These are phyloP conservation scores for Diabrotica undecimpunctata DNA, from an alignment of 1,140 invertebrate genomes.

Conservation along the genomic window DNA sequence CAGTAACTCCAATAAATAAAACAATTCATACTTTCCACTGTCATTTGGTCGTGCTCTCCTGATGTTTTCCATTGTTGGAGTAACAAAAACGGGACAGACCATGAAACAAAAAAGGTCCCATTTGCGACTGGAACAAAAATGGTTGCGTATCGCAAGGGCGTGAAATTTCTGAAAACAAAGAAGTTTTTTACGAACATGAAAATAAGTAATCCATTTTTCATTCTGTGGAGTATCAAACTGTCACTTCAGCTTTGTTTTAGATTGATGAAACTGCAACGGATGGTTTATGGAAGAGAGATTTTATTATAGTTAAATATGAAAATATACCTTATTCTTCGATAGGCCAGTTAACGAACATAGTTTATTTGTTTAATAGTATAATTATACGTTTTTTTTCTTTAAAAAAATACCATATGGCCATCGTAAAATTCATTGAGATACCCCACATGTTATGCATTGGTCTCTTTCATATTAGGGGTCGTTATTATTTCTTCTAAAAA, in stretches of 20 bases:
- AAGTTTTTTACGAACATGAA: conserved; percentile 10
- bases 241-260: conserved; percentile 17
- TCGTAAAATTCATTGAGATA: no score
- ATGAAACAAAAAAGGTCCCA: not conserved
- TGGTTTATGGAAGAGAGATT: conserved; percentile 7
- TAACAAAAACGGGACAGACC: not conserved
- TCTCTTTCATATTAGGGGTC: no score
- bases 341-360: no score
- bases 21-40: no score
- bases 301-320: conserved; percentile 6
- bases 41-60: no score
- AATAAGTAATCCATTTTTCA: conserved; percentile 20
- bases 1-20: no score
- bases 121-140: not conserved
- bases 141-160: not conserved
- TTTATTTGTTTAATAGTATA: no score
- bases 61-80: not conserved
- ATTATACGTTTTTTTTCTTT: no score
- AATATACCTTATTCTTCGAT: not conserved
- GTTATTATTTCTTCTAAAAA: no score
- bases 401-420: no score
- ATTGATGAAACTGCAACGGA: conserved; percentile 20
- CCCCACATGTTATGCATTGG: no score
- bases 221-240: conserved; percentile 5
- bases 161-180: not conserved